phyloP scores from a whole-genome alignment of 2,797 vertebrate species.

The Melanotaenia nigrans region DNA sequence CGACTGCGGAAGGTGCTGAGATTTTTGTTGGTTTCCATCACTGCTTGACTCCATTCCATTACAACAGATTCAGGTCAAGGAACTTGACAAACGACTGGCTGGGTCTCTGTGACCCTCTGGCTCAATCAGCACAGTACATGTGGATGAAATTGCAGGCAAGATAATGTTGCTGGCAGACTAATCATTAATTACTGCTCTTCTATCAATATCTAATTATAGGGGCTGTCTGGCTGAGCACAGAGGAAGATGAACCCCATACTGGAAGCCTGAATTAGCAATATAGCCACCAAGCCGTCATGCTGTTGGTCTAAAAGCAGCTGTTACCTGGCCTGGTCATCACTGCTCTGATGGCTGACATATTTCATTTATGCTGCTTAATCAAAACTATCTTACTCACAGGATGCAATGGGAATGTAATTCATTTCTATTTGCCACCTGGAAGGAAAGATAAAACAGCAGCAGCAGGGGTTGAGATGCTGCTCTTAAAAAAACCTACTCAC shows the following conservation, averaged over 20 bases:
- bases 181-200: conserved; percentile 81
- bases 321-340: conserved; percentile 45
- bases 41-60: conserved; percentile 57
- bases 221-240: conserved; percentile 67
- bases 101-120: conserved; percentile 55
- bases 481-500: conserved; percentile 17
- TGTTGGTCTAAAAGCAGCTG: conserved; percentile 39
- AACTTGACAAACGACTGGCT: conserved; percentile 70
- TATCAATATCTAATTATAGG: conserved; percentile 85
- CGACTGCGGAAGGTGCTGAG: conserved; percentile 8
- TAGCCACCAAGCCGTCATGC: conserved; percentile 41
- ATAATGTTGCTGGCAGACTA: conserved; percentile 73
- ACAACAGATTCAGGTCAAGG: conserved; percentile 71
- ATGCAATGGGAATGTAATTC: conserved; percentile 61
- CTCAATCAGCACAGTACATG: conserved; percentile 59
- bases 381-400: conserved; percentile 54
- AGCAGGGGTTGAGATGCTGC: conserved; percentile 10
- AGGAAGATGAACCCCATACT: conserved; percentile 67
- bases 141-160: conserved; percentile 64
- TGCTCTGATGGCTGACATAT: conserved; percentile 42
- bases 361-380: conserved; percentile 70
- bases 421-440: conserved; percentile 70
- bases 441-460: conserved; percentile 57
- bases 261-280: conserved; percentile 63
- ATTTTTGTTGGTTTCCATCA: conserved; percentile 48